Percentiles rank a stretch among this genome's conserved stretches.
These are phyloP conservation scores for Emys orbicularis DNA, from an alignment of 2,797 vertebrate genomes.

Conservation along the genomic window DNA sequence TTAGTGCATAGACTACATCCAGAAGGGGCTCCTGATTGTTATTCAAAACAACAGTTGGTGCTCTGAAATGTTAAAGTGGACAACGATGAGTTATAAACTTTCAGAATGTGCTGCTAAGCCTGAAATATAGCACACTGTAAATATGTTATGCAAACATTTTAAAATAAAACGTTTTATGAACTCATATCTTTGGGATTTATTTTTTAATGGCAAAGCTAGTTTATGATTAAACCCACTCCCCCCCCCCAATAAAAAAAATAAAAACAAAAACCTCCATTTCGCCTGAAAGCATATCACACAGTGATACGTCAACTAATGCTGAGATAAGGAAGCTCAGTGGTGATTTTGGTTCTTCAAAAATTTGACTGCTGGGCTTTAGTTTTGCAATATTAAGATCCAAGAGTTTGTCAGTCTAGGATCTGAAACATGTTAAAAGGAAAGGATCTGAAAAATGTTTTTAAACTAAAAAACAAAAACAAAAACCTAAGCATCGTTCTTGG, in stretches of 20 bases:
- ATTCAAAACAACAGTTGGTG: background rate
- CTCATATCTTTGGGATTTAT: background rate
- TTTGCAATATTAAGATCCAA: background rate
- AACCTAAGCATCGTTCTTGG: background rate
- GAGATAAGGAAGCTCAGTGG: background rate
- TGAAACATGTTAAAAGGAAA: background rate
- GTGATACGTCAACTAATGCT: background rate
- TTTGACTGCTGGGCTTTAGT: background rate
- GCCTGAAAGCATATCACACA: background rate
- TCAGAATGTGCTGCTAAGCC: background rate
- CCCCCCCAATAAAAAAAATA: too few relatives aligned
- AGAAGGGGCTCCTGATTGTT: background rate
- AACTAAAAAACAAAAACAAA: background rate
- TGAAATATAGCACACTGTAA: background rate
- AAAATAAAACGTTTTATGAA: background rate
- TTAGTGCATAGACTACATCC: background rate
- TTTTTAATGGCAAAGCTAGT: background rate
- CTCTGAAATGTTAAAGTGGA: background rate
- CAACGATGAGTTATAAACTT: accelerated
- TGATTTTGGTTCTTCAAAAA: background rate
- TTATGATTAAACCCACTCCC: background rate
- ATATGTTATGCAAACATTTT: background rate
- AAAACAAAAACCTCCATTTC: background rate
- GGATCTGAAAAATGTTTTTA: background rate
- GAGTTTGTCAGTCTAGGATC: background rate